Base-by-base conservation (phyloP, 2,113 vertebrate genomes). In the Procavia capensis region DNA sequence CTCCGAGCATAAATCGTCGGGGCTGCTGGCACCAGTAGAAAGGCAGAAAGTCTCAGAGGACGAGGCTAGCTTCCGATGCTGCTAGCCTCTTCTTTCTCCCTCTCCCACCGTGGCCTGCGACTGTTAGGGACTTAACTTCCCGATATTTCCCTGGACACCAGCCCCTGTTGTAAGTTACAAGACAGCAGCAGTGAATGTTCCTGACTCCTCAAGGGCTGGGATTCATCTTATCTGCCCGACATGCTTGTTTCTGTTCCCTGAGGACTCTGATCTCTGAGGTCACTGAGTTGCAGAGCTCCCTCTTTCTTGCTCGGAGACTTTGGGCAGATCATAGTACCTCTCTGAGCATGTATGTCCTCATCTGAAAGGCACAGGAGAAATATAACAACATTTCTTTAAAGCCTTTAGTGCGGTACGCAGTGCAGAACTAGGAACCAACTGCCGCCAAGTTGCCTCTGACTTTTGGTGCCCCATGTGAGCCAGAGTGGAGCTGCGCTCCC, bases 1-100 rank as follows among this genome's bases (percentile, higher is more conserved):
- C 41, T 94, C 24, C 39, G 85, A 93, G 63, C 85, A 94, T 95
- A 90, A 96, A 93, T 97, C 94, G 92, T 34, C 76, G 19, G 2
- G 10, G 8, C 13, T 72, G 45, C 90, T 70, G 61, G 72, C 39
- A 8, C 82, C 6, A 68, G 34, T 54, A 31, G 31, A 5, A 31
- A 78, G 79, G 88, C 94, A 70, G 61, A 64, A 63, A 22, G 16
- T 29, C 75, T 85, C 61, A 75, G 91, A 68, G 84, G 39, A 47
- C 57, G 22, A 4, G 0, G 2, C 25, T 91, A 22, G 3, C 59
- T 50, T 45, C 70, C 36, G 31, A 11, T 10, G 1, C 36, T 50
- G 72, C 45, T 19, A 0, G 57, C 27, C 31, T 89, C 64, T 57
- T 59, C 31, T 1, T 95, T 93, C 78, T 80, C 81, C 50, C 25